Conservation (phyloP, 2,888 invertebrate genomes). For the Drosophila nr. fundita region DNA sequence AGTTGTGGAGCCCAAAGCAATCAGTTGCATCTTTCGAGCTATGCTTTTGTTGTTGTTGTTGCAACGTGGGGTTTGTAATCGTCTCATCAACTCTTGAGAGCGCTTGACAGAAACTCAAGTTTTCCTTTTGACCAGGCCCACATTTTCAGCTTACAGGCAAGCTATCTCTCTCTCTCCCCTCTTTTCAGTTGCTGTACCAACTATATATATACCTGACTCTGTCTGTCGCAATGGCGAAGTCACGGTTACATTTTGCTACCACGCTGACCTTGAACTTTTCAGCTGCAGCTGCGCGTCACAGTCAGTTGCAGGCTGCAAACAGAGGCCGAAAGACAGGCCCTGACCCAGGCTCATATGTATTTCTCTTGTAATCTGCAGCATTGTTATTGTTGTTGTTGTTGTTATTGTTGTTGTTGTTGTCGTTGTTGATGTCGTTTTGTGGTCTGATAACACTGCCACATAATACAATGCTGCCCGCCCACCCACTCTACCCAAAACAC, state of each 20-base stretch:
- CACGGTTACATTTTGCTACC: slow-evolving; percentile 57
- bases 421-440: slow-evolving; percentile 36
- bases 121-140: slow-evolving; percentile 20
- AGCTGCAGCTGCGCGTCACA: slow-evolving; percentile 43
- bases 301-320: slow-evolving; percentile 17
- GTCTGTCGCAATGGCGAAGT: slow-evolving; percentile 40
- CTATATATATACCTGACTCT: slow-evolving; percentile 25
- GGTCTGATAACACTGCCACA: slow-evolving; percentile 59
- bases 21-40: slow-evolving; percentile 35
- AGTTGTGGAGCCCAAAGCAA: slow-evolving; percentile 26
- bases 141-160: slow-evolving; percentile 9
- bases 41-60: slow-evolving; percentile 6
- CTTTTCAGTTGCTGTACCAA: not conserved
- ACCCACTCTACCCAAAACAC: slow-evolving; percentile 20
- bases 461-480: slow-evolving; percentile 30
- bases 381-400: slow-evolving; percentile 39
- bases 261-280: slow-evolving; percentile 73
- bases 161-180: slow-evolving; percentile 20
- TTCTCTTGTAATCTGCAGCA: slow-evolving; percentile 59
- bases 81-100: slow-evolving; percentile 28
- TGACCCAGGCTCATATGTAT: slow-evolving; percentile 47
- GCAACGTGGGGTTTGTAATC: slow-evolving; percentile 26
- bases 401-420: slow-evolving; percentile 31
- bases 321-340: slow-evolving; percentile 52
- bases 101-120: slow-evolving; percentile 37